A percentile compares a stretch with the other conserved stretches of the same genome.
Conservation (phyloP, 2,797 vertebrate species). For the Leuciscus waleckii region DNA sequence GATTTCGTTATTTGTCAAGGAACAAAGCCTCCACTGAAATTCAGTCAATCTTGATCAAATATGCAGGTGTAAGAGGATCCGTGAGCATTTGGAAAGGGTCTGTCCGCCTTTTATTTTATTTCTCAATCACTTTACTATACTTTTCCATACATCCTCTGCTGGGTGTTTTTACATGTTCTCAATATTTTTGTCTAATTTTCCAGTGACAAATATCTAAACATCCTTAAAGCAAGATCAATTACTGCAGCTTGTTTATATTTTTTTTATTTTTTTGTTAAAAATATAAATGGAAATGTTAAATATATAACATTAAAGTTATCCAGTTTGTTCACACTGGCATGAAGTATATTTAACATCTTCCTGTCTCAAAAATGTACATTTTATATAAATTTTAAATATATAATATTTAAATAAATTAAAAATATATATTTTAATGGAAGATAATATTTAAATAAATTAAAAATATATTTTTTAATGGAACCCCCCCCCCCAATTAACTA, state of each 20-base stretch:
- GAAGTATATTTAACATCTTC: neutral
- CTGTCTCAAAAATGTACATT: neutral
- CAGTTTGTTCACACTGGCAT: neutral
- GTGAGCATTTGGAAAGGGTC: constrained; percentile 14
- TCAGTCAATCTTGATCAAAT: constrained; percentile 56
- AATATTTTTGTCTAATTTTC: neutral
- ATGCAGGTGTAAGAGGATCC: constrained; percentile 57
- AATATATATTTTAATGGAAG: too few species aligned
- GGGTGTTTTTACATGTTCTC: neutral
- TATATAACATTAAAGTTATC: neutral
- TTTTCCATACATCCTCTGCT: constrained; percentile 26
- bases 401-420: neutral
- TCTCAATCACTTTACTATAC: constrained; percentile 21
- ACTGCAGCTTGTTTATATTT: neutral
- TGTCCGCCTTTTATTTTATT: neutral
- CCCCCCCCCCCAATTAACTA: too few species aligned
- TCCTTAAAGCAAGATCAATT: neutral
- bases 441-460: neutral
- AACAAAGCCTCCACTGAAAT: constrained; percentile 55
- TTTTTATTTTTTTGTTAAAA: neutral
- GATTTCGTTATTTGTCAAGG: constrained; percentile 53
- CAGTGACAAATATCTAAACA: neutral
- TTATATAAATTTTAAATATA: neutral
- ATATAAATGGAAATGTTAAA: neutral
- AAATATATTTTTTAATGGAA: too few species aligned